These are phyloP conservation scores for Cyanoramphus novaezelandiae DNA, from an alignment of 2,113 vertebrate genomes.

Conservation along the genomic window DNA sequence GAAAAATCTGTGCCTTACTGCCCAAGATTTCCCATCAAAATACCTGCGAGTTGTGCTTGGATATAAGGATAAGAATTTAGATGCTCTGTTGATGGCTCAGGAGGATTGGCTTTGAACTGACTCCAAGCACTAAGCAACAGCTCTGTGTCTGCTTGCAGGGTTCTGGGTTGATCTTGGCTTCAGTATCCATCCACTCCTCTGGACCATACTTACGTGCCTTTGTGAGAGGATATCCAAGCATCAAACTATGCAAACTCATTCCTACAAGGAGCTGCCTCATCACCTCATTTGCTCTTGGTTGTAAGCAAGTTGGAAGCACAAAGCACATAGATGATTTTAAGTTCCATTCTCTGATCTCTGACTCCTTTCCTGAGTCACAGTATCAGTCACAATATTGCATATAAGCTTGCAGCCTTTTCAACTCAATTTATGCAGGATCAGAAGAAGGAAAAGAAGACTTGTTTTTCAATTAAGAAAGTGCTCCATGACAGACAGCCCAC, in stretches of 20 bases:
- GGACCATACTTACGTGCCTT: neutral
- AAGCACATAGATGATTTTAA: neutral
- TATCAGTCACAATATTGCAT: neutral
- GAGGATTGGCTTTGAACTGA: neutral
- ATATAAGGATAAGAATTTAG: neutral
- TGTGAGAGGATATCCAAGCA: neutral
- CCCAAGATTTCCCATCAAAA: neutral
- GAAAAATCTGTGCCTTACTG: neutral
- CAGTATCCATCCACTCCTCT: neutral
- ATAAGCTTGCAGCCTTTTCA: neutral
- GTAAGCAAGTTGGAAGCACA: neutral
- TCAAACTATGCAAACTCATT: neutral
- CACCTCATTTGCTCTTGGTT: neutral
- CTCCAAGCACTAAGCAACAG: neutral
- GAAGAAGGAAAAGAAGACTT: neutral
- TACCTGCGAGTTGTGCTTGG: neutral
- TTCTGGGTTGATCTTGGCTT: neutral
- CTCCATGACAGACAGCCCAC: neutral
- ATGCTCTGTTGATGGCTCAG: neutral
- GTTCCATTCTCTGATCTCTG: neutral
- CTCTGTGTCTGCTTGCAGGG: neutral
- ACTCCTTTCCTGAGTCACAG: neutral
- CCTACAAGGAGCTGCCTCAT: neutral
- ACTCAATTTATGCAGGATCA: neutral
- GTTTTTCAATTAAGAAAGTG: conserved; percentile 3